Percentiles rank a stretch among this genome's conserved stretches.
phyloP scores from a whole-genome alignment of 2,113 vertebrate species.

The Chloropsis hardwickii region DNA sequence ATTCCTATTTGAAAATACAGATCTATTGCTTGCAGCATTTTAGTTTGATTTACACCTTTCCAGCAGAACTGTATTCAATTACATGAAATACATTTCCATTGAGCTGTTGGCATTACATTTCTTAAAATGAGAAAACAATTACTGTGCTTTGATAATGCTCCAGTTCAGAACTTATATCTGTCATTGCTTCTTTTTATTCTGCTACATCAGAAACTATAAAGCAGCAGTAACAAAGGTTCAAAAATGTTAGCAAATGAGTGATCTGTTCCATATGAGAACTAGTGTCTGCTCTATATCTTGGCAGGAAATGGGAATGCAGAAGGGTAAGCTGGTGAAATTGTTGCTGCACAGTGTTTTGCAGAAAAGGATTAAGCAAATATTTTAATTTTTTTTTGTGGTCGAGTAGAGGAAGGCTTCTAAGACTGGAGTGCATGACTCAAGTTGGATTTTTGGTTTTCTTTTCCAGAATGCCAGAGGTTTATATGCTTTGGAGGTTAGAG shows the following conservation, averaged over 20 bases:
- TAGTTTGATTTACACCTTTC: neutral
- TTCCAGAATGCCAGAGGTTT: neutral
- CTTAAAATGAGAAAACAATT: neutral
- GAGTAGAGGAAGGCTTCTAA: neutral
- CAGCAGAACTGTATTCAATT: neutral
- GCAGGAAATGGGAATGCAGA: neutral
- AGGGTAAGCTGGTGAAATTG: neutral
- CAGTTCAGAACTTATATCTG: neutral
- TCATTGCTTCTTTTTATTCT: neutral
- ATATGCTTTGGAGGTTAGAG: neutral
- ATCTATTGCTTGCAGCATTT: neutral
- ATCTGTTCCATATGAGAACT: neutral
- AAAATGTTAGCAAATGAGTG: neutral
- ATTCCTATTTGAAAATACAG: neutral
- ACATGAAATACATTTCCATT: neutral
- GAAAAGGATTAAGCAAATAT: neutral
- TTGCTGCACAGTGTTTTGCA: neutral
- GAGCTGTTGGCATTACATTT: neutral
- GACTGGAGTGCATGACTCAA: neutral
- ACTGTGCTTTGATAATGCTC: neutral
- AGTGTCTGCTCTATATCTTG: neutral
- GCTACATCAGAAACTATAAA: neutral
- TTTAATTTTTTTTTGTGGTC: neutral
- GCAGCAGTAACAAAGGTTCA: neutral
- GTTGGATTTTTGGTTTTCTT: neutral